Conservation (phyloP, 1,140 invertebrate genomes). For the Chironomus tepperi region DNA sequence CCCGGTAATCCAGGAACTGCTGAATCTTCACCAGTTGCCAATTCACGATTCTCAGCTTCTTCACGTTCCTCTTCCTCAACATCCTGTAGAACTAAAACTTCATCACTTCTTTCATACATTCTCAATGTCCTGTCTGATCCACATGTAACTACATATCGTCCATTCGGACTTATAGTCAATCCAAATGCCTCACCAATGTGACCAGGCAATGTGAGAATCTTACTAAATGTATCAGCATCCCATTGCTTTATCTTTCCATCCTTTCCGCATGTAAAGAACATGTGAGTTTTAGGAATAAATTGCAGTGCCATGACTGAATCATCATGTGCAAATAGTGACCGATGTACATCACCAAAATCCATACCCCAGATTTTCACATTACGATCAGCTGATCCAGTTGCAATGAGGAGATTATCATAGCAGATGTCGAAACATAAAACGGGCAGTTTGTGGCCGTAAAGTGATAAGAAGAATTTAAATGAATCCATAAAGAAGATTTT, state of each 20-base stretch:
- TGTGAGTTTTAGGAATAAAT: constrained; percentile 86
- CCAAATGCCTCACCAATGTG: constrained; percentile 71
- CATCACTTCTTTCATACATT: constrained; percentile 77
- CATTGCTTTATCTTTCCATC: constrained; percentile 93
- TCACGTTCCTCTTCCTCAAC: constrained; percentile 77
- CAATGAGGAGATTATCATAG: constrained; percentile 79
- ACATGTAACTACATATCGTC: constrained; percentile 67
- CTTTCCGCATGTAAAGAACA: constrained; percentile 88
- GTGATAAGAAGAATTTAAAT: constrained; percentile 90
- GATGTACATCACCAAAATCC: constrained; percentile 96
- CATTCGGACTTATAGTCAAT: constrained; percentile 71
- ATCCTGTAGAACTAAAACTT: constrained; percentile 87
- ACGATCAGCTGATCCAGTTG: constrained; percentile 89
- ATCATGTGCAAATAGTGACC: constrained; percentile 84
- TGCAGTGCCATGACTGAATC: constrained; percentile 82
- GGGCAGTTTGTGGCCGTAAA: constrained; percentile 96
- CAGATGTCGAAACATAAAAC: constrained; percentile 91
- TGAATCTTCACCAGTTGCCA: constrained; percentile 61
- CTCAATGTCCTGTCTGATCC: constrained; percentile 85
- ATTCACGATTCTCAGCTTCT: constrained; percentile 55
- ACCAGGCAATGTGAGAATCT: constrained; percentile 81
- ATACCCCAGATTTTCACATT: constrained; percentile 98
- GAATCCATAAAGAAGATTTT: constrained; percentile 93
- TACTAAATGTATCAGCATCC: constrained; percentile 91
- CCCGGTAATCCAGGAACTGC: constrained; percentile 59